Conservation (phyloP, 2,888 invertebrate species). For the Athalia cordata region DNA sequence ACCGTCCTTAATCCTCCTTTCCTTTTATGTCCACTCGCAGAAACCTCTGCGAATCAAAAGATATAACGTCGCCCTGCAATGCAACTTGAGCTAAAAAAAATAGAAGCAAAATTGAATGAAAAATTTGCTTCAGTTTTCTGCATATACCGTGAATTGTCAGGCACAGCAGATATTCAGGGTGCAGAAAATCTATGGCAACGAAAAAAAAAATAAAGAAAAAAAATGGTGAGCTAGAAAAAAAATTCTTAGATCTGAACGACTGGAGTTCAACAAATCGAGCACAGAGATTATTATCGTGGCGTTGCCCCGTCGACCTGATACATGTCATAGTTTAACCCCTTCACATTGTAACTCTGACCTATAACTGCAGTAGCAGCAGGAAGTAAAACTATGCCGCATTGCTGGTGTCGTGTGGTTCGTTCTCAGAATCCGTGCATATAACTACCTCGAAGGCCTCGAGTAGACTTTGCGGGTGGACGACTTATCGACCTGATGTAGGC, state of each 20-base stretch:
- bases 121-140: not conserved
- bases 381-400: slow-evolving; percentile 34
- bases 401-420: slow-evolving; percentile 22
- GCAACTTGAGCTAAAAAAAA: not conserved
- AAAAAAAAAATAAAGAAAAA: not conserved
- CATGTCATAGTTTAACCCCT: slow-evolving; percentile 19
- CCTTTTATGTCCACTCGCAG: not conserved
- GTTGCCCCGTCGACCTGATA: slow-evolving; percentile 28
- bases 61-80: not conserved
- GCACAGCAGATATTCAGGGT: too few relatives aligned
- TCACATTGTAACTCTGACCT: not conserved
- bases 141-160: not conserved
- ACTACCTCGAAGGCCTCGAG: slow-evolving; percentile 15
- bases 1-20: not conserved
- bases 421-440: slow-evolving; percentile 29
- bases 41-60: not conserved
- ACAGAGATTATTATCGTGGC: slow-evolving; percentile 35
- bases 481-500: slow-evolving; percentile 67
- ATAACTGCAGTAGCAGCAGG: not conserved
- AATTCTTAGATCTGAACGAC: too few relatives aligned
- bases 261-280: slow-evolving; percentile 10
- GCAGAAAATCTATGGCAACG: not conserved
- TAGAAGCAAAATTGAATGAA: not conserved
- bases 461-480: slow-evolving; percentile 60
- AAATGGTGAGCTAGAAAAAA: too few relatives aligned